A percentile compares a stretch with the other conserved stretches of the same genome.
These are phyloP conservation scores for Amphibalanus amphitrite DNA, from an alignment of 1,140 invertebrate genomes.

Conservation along the genomic window DNA sequence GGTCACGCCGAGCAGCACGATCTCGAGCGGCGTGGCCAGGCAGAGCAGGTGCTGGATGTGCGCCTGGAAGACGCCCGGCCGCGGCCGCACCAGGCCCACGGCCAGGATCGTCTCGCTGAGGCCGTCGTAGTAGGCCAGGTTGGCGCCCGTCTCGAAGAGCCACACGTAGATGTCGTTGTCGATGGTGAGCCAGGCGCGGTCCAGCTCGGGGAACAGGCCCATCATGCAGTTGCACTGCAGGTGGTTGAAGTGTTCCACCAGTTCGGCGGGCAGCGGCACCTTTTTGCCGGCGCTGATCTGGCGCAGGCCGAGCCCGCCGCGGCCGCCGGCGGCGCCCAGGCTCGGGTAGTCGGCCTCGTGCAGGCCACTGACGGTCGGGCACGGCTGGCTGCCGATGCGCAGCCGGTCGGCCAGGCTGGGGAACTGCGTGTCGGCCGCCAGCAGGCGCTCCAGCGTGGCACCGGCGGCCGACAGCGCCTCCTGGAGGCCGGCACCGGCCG, in stretches of 20 bases:
- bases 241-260: conserved; percentile 76
- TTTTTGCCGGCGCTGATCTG: conserved; percentile 64
- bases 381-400: conserved; percentile 28
- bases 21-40: conserved; percentile 79
- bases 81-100: conserved; percentile 60
- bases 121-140: conserved; percentile 86
- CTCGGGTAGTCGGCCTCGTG: conserved; percentile 79
- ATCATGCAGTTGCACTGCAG: conserved; percentile 31
- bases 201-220: conserved; percentile 52
- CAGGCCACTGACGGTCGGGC: conserved; percentile 63
- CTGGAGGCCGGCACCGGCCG: background rate
- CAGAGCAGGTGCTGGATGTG: conserved; percentile 85
- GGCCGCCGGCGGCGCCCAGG: conserved; percentile 40
- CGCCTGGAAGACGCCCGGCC: conserved; percentile 64
- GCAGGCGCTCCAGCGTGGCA: conserved; percentile 50
- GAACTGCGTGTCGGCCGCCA: conserved; percentile 46
- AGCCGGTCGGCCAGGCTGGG: conserved; percentile 41
- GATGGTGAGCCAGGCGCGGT: conserved; percentile 88
- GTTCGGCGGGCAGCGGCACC: conserved; percentile 73
- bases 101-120: conserved; percentile 73
- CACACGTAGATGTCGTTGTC: conserved; percentile 96
- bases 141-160: conserved; percentile 69
- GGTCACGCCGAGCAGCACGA: conserved; percentile 68
- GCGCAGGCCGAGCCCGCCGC: conserved; percentile 38
- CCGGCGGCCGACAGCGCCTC: conserved; percentile 32